phyloP scores from a whole-genome alignment of 2,797 vertebrate species.

The Acridotheres tristis region DNA sequence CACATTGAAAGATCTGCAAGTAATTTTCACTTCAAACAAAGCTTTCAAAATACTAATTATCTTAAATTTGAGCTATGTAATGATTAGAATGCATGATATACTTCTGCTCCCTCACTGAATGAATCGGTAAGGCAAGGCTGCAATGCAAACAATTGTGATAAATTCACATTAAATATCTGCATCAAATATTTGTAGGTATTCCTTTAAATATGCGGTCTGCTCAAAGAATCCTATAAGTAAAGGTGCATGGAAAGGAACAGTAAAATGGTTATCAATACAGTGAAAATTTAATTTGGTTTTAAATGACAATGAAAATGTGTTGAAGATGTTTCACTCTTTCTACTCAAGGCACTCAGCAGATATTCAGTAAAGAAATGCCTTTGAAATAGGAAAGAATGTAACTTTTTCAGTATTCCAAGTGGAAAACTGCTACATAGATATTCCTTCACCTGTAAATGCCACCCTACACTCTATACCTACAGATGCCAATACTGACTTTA shows the following conservation, averaged over 20 bases:
- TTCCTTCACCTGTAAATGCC: neutral
- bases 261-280: neutral
- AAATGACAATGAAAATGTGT: neutral
- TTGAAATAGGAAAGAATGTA: conserved; percentile 1
- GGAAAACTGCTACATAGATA: neutral
- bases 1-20: neutral
- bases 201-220: neutral
- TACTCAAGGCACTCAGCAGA: neutral
- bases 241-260: neutral
- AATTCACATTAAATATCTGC: neutral
- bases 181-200: neutral
- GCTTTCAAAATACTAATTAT: conserved; percentile 17
- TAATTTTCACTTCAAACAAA: conserved; percentile 18
- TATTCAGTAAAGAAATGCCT: neutral
- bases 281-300: neutral
- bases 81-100: neutral
- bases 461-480: neutral
- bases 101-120: neutral
- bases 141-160: neutral
- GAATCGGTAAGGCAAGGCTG: neutral
- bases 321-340: neutral
- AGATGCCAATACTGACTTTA: neutral
- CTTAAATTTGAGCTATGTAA: conserved; percentile 2
- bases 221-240: neutral
- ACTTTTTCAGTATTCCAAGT: neutral